Evolutionary conservation across 2,888 invertebrate genomes (phyloP), one percentile per base, ranked within the genome.

Genomic region (Troides oblongomaculatus): DNA sequence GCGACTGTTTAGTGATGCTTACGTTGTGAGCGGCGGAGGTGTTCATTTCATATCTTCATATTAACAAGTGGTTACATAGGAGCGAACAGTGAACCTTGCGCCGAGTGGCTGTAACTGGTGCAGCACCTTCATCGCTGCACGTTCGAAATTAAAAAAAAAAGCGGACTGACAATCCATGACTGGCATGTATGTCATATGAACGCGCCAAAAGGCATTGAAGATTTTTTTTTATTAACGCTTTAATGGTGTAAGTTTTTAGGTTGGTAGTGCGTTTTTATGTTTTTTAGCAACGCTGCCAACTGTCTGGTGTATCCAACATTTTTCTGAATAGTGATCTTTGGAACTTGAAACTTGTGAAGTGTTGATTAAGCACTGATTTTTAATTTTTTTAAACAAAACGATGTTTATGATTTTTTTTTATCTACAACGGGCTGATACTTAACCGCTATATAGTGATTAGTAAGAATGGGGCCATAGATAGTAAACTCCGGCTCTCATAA

Each of bases 181-280:
- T 53, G 50, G 50, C 50, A 17, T 12, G 18, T 53, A 17, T 10
- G 39, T 39, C 39, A 53, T 14, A 53, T 53, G 53, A 53, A 18
- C 53, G 53, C n/a, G 53, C n/a, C 53, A 53, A 53, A 18, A 53
- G 17, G n/a, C 10, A 5, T 53, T 14, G 6, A 53, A 17, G 14
- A 53, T n/a, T 53, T 17, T 6, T 17, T 53, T 18, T 53, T 17
- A 53, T 53, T 53, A 14, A 53, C 53, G 53, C 18, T 12, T n/a
- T 17, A 53, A 53, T 53, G 53, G n/a, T 53, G 53, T 53, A 53
- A 53, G 53, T 53, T 53, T 53, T 53, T 53, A 53, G 53, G 53
- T 53, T 53, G 53, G 53, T 18, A 53, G 18, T n/a, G 1, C 53
- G 53, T 17, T 53, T 39, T 7, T 1, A 39, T 39, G 39, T 10